These are phyloP conservation scores for Zenarchopterus dispar DNA, from an alignment of 2,797 vertebrate genomes.

Conservation along the genomic window DNA sequence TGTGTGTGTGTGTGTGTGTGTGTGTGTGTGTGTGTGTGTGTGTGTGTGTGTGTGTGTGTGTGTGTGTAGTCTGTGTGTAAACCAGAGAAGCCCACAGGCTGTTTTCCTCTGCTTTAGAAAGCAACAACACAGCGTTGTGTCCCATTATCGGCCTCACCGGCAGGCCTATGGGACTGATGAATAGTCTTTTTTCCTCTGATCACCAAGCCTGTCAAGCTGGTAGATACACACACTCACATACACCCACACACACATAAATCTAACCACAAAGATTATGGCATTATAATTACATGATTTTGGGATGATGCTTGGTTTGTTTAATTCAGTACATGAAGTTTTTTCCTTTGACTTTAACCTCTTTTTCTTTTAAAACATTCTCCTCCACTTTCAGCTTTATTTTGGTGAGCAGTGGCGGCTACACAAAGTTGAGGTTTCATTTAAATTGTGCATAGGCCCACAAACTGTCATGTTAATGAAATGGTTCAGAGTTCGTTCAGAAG, in stretches of 20 bases:
- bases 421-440: constrained; percentile 61
- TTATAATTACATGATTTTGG: constrained; percentile 60
- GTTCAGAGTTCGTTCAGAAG: constrained; percentile 73
- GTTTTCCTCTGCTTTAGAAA: constrained; percentile 74
- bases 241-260: constrained; percentile 11
- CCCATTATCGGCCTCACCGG: constrained; percentile 72
- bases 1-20: no score
- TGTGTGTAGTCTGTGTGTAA: constrained; percentile 47
- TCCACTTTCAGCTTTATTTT: constrained; percentile 55
- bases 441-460: constrained; percentile 64
- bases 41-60: constrained; percentile 27
- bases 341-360: constrained; percentile 35
- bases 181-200: constrained; percentile 70
- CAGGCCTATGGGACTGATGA: constrained; percentile 74
- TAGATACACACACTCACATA: constrained; percentile 45
- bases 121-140: constrained; percentile 68
- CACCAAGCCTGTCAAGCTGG: constrained; percentile 64
- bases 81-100: constrained; percentile 68
- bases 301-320: constrained; percentile 53
- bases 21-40: constrained; percentile 62
- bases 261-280: constrained; percentile 37
- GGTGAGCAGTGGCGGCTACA: constrained; percentile 47
- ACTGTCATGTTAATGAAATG: constrained; percentile 76
- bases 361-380: constrained; percentile 14
- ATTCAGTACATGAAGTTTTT: constrained; percentile 52